Base-by-base conservation (phyloP, 2,797 vertebrate species). In the Natrix natrix region DNA sequence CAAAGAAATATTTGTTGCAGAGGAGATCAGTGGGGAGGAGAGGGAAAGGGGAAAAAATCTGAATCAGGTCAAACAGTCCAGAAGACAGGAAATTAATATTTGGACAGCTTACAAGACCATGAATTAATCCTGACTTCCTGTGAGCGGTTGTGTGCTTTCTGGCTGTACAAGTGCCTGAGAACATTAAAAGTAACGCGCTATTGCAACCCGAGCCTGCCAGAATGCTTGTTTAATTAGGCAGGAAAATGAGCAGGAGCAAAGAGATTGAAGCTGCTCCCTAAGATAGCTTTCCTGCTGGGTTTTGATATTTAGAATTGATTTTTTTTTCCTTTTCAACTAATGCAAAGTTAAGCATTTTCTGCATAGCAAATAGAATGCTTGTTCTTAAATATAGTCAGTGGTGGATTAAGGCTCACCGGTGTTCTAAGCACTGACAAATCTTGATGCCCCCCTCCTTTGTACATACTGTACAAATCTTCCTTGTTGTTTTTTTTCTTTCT, bases 1-100 rank as follows among this genome's bases (percentile, higher is more conserved):
- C 88, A 94, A 93, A 94, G 26, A 69, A 96, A 94, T 22, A 86
- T 37, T 92, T 88, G 92, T 95, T 95, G 90, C 57, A 95, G 91
- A 5, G 87, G n/a, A 7, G 56, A 16, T 7, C 48, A 74, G 60
- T 54, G 61, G 55, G 11, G 59, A 90, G 61, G 78, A 6, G 90
- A 91, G n/a, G 11, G 57, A 32, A 59, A 61, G 86, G 89, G 43
- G 89, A 43, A 87, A 86, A 1, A 37, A 60, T 66, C 26, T 26
- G 60, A n/a, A 78, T 63, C 48, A 26, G 4, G 37, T 88, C 52
- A 88, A 83, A 59, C 24, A 54, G n/a, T 66, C 60, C 32, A 13
- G 26, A 32, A 59, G 16, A 10, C 24, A 87, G 91, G 93, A 93
- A 52, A 59, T 86, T 94, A 90, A 94, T 90, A 22, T 4, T 69